Percentiles rank a stretch among this genome's conserved stretches.
Evolutionary conservation across 2,888 invertebrate species (phyloP).

Genomic region (Monopis laevigella): DNA sequence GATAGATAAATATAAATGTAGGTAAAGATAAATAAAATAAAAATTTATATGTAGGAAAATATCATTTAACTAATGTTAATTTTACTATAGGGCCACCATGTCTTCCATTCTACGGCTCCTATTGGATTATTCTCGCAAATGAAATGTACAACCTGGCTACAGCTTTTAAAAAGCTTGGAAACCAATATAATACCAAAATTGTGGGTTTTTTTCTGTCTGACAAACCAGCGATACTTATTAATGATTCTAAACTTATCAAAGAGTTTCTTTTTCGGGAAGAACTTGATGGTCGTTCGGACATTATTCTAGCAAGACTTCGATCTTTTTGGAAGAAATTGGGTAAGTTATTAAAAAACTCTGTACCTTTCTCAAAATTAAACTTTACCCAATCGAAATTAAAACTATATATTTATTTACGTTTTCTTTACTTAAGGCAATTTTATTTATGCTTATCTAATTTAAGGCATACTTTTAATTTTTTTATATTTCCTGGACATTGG

Average conservation of each 20-base stretch:
- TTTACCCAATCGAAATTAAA: too few species aligned
- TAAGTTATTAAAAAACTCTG: too few species aligned
- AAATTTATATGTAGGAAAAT: too few species aligned
- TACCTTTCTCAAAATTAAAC: too few species aligned
- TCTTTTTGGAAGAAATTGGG: constrained; percentile 65
- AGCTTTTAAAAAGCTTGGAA: constrained; percentile 53
- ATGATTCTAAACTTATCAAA: constrained; percentile 61
- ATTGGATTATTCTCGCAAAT: constrained; percentile 63
- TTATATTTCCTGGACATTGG: too few species aligned
- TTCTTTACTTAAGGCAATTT: too few species aligned
- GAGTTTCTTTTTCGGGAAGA: constrained; percentile 67
- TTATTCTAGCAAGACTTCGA: constrained; percentile 53
- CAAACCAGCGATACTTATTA: constrained; percentile 54
- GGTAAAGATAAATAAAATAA: too few species aligned
- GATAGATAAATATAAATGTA: too few species aligned
- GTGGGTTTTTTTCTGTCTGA: constrained; percentile 67
- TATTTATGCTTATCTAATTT: too few species aligned
- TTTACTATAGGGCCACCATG: constrained; percentile 72
- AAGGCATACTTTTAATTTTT: too few species aligned
- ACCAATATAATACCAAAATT: constrained; percentile 68
- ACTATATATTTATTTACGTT: too few species aligned
- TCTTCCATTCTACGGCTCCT: constrained; percentile 71
- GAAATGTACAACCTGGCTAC: constrained; percentile 59
- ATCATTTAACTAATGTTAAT: too few species aligned
- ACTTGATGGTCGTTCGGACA: constrained; percentile 69